These are phyloP conservation scores for Ptychadena robeensis DNA, from an alignment of 2,797 vertebrate genomes.

Conservation along the genomic window DNA sequence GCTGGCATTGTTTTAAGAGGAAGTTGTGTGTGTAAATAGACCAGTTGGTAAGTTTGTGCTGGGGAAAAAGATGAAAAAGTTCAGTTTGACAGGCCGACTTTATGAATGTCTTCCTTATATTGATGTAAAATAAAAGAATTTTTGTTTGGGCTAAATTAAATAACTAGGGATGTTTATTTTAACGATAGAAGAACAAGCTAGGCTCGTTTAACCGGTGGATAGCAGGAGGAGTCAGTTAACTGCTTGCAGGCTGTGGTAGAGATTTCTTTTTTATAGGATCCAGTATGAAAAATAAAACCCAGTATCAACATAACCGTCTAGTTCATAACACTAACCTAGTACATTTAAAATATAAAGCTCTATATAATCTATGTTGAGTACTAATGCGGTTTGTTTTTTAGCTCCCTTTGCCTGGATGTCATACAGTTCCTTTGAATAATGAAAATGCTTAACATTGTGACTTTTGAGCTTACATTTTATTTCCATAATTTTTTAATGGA, in stretches of 20 bases:
- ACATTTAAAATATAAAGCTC: background rate
- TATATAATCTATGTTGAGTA: background rate
- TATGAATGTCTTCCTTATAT: conserved; percentile 84
- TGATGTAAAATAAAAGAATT: conserved; percentile 79
- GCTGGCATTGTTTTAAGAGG: conserved; percentile 93
- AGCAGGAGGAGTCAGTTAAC: conserved; percentile 21
- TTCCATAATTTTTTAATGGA: background rate
- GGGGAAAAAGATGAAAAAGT: conserved; percentile 81
- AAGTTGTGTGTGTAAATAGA: conserved; percentile 94
- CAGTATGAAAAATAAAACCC: background rate
- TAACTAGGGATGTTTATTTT: conserved; percentile 79
- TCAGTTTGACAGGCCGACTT: conserved; percentile 74
- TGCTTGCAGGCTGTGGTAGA: background rate
- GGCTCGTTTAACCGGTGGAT: background rate
- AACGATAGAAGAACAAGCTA: conserved; percentile 56
- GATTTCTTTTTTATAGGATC: background rate
- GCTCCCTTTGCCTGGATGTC: background rate
- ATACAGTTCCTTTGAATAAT: background rate
- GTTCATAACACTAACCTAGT: background rate
- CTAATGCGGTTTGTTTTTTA: background rate
- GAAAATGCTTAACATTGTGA: too few relatives aligned
- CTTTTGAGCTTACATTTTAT: background rate
- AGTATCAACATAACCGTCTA: background rate
- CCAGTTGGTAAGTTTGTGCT: conserved; percentile 92
- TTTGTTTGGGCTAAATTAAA: conserved; percentile 76